These are phyloP conservation scores for Philereme transversata DNA, from an alignment of 2,888 invertebrate genomes.

Conservation along the genomic window DNA sequence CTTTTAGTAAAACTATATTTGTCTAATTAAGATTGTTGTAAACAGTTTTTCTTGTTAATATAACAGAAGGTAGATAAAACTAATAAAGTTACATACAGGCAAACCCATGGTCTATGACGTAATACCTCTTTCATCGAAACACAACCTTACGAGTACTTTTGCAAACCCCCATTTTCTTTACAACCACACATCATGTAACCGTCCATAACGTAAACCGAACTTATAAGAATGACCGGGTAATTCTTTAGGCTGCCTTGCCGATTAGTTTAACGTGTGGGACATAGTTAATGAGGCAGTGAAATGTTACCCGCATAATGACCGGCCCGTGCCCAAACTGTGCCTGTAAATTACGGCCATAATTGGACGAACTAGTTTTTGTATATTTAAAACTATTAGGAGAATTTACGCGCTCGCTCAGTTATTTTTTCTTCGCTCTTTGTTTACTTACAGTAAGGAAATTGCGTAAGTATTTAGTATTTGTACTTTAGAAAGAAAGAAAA, in stretches of 20 bases:
- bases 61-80: no score
- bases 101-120: no score
- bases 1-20: no score
- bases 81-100: no score
- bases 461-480: background rate
- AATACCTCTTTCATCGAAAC: no score
- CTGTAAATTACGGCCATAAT: constrained; percentile 43
- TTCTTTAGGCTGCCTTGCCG: constrained; percentile 45
- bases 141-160: no score
- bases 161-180: constrained; percentile 5
- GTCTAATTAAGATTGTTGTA: no score
- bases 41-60: no score
- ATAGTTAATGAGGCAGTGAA: constrained; percentile 64
- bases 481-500: no score
- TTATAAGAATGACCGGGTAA: constrained; percentile 30
- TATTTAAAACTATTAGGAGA: constrained; percentile 38
- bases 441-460: background rate
- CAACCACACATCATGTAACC: constrained; percentile 9
- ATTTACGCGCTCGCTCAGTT: constrained; percentile 19
- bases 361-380: constrained; percentile 39
- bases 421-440: background rate
- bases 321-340: constrained; percentile 37
- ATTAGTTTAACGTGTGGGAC: constrained; percentile 64
- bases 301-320: constrained; percentile 52
- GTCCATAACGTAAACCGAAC: constrained; percentile 17